phyloP scores from a whole-genome alignment of 2,113 vertebrate species.

The Xiphophorus hellerii region DNA sequence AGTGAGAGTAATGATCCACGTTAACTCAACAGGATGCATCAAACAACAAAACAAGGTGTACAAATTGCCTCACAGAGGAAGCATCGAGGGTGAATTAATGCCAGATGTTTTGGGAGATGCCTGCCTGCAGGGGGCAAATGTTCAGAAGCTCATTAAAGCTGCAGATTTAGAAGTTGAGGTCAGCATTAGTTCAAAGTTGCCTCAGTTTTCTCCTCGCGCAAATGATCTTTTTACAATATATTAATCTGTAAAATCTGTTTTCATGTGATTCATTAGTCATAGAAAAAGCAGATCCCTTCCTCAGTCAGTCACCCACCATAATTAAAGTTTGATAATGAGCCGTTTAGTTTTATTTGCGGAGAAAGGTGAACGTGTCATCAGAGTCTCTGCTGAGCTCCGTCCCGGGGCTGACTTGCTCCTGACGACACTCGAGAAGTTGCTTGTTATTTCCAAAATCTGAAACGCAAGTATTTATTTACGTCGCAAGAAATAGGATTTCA shows the following conservation, averaged over 20 bases:
- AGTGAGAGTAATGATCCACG: neutral
- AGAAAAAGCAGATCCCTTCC: slow-evolving; percentile 59
- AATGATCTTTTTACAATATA: slow-evolving; percentile 50
- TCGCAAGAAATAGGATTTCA: slow-evolving; percentile 2
- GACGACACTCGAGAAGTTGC: slow-evolving; percentile 11
- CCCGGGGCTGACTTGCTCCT: neutral
- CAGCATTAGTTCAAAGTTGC: slow-evolving; percentile 22
- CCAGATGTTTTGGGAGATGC: slow-evolving; percentile 52
- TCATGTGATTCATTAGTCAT: slow-evolving; percentile 69
- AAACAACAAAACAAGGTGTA: slow-evolving; percentile 8
- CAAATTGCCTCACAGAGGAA: slow-evolving; percentile 1
- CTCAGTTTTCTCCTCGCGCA: slow-evolving; percentile 16
- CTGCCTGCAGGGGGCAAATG: slow-evolving; percentile 36
- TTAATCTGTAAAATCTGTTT: slow-evolving; percentile 53
- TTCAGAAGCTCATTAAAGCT: slow-evolving; percentile 41
- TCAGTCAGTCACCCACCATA: slow-evolving; percentile 76
- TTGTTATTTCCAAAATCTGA: neutral
- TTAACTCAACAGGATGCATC: neutral
- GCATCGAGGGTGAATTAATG: slow-evolving; percentile 21
- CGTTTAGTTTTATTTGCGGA: slow-evolving; percentile 73
- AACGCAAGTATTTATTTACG: slow-evolving; percentile 13
- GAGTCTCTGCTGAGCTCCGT: slow-evolving; percentile 7
- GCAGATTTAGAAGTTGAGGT: slow-evolving; percentile 28
- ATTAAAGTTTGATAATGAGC: slow-evolving; percentile 80
- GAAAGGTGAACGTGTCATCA: slow-evolving; percentile 57